Evolutionary conservation across 1,140 invertebrate genomes (phyloP).

Genomic region (Anoplolepis gracilipes): DNA sequence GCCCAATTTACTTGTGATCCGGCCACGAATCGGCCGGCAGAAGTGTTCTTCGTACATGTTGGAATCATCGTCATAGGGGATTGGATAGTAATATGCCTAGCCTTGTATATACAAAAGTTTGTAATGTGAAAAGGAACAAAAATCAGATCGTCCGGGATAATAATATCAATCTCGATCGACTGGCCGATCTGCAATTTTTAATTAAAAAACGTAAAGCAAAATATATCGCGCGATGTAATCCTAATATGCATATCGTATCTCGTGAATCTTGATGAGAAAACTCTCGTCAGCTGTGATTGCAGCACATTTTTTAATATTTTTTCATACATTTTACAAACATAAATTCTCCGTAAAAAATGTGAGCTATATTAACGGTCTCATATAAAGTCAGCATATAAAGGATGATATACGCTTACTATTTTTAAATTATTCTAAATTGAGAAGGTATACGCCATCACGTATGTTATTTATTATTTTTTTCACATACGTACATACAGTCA

Average conservation of each 20-base stretch:
- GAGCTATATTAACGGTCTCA: neutral
- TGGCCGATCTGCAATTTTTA: conserved; percentile 12
- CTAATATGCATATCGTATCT: conserved; percentile 29
- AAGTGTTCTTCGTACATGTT: conserved; percentile 56
- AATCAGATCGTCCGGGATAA: neutral
- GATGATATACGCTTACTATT: too few species aligned
- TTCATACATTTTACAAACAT: neutral
- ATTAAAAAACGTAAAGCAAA: conserved; percentile 2
- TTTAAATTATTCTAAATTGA: too few species aligned
- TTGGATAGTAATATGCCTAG: conserved; percentile 52
- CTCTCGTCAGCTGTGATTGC: conserved; percentile 21
- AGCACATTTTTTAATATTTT: conserved; percentile 11
- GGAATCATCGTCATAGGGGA: conserved; percentile 42
- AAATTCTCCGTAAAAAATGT: neutral
- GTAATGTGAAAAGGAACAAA: conserved; percentile 30
- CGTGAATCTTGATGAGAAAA: neutral
- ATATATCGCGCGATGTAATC: neutral
- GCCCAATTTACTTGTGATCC: conserved; percentile 53
- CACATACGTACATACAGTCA: too few species aligned
- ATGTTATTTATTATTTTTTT: too few species aligned
- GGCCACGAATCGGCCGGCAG: conserved; percentile 12
- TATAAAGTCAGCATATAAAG: too few species aligned
- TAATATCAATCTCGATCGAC: neutral
- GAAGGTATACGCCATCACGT: too few species aligned
- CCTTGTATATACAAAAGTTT: conserved; percentile 52